Percentiles rank a stretch among this genome's conserved stretches.
phyloP scores from a whole-genome alignment of 64 coral and sea anemone species.

The Orbicella faveolata region DNA sequence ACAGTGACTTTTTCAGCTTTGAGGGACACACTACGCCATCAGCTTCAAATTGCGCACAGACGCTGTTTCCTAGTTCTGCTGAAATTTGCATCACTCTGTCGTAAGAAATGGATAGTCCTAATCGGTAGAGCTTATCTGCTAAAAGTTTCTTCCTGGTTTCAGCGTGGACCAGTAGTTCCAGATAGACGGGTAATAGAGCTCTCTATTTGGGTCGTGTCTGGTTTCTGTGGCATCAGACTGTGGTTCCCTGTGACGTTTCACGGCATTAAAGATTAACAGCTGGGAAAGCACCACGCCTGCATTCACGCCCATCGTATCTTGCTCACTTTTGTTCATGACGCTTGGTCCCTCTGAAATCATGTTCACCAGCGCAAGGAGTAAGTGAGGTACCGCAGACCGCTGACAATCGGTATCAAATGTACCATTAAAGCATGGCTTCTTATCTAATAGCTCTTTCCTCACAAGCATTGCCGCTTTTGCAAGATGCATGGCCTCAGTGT shows the following conservation, averaged over 20 bases:
- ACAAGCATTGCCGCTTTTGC: constrained; percentile 31
- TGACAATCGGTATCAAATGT: constrained; percentile 13
- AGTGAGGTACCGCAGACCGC: constrained; percentile 18
- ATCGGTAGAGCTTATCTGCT: constrained; percentile 13
- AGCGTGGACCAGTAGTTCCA: constrained; percentile 8
- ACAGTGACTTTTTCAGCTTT: constrained; percentile 38
- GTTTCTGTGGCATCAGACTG: not conserved
- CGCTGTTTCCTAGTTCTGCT: not conserved
- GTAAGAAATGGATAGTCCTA: constrained; percentile 22
- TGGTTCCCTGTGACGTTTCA: constrained; percentile 14
- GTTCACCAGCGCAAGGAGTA: not conserved
- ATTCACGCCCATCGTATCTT: not conserved
- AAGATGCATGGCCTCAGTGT: not conserved
- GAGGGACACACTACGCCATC: constrained; percentile 32
- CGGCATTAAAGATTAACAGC: constrained; percentile 29
- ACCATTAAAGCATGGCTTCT: constrained; percentile 24
- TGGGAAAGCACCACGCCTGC: constrained; percentile 11
- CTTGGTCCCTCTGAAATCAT: too few relatives aligned
- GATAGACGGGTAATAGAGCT: not conserved
- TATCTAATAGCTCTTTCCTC: not conserved
- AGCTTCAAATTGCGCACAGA: not conserved
- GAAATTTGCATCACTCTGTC: constrained; percentile 24
- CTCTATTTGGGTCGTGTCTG: not conserved
- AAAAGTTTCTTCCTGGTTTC: constrained; percentile 30
- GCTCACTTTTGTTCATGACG: too few relatives aligned